phyloP scores from a whole-genome alignment of 1,140 invertebrate species.

The Danaus plexippus region DNA sequence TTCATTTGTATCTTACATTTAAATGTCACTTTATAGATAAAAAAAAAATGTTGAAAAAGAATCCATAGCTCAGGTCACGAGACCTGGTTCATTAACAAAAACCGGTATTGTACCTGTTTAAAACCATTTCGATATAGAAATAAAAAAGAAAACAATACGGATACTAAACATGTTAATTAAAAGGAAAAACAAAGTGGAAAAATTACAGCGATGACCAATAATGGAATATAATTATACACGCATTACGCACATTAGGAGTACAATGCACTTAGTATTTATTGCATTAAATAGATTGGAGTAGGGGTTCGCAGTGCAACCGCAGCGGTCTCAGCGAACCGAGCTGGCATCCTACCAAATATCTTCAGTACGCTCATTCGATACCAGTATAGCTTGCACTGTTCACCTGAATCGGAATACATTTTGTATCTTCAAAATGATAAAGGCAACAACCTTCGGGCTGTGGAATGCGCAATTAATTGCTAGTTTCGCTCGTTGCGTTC shows the following conservation, averaged over 20 bases:
- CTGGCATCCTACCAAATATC: slow-evolving; percentile 59
- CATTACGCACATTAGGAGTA: slow-evolving; percentile 16
- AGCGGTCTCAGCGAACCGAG: slow-evolving; percentile 36
- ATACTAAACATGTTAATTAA: too few species aligned
- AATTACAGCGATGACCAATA: not conserved
- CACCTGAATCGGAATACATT: slow-evolving; percentile 57
- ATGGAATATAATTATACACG: slow-evolving; percentile 10
- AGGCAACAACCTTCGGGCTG: slow-evolving; percentile 16
- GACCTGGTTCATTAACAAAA: not conserved
- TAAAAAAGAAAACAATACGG: too few species aligned
- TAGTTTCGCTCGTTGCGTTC: not conserved
- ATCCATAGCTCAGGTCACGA: not conserved
- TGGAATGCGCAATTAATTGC: slow-evolving; percentile 1
- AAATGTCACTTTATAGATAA: too few species aligned
- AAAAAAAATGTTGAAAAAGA: too few species aligned
- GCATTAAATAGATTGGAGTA: slow-evolving; percentile 27
- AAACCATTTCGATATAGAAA: too few species aligned
- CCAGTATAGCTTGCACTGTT: slow-evolving; percentile 57
- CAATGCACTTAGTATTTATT: slow-evolving; percentile 34
- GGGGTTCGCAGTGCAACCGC: slow-evolving; percentile 30
- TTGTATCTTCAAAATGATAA: slow-evolving; percentile 19
- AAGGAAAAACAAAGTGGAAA: too few species aligned
- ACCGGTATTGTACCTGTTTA: too few species aligned
- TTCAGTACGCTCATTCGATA: slow-evolving; percentile 47
- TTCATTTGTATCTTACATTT: too few species aligned